Percentiles rank a stretch among this genome's conserved stretches.
Evolutionary conservation across 2,888 invertebrate species (phyloP).

Genomic region (Cabera pusaria): DNA sequence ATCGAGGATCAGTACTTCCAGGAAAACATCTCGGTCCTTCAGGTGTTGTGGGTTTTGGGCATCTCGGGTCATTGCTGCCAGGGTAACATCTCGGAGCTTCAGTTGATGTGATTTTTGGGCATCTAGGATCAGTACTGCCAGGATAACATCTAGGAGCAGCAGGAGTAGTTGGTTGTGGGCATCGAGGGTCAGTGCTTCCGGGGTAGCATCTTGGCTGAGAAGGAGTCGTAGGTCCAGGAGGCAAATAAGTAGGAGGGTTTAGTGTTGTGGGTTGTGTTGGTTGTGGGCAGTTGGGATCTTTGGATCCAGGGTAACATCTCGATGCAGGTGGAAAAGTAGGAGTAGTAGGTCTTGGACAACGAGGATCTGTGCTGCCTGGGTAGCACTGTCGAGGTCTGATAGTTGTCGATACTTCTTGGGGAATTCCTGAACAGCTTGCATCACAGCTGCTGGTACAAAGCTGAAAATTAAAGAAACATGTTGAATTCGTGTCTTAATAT

Average conservation of each 20-base stretch:
- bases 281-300: conserved; percentile 30
- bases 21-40: conserved; percentile 44
- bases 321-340: conserved; percentile 36
- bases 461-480: conserved; percentile 45
- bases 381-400: conserved; percentile 39
- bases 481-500: too few species aligned
- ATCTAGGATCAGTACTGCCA: conserved; percentile 40
- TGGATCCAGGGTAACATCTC: conserved; percentile 31
- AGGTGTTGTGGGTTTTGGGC: conserved; percentile 42
- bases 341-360: conserved; percentile 41
- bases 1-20: conserved; percentile 45
- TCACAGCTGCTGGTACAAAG: conserved; percentile 70
- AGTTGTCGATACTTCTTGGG: conserved; percentile 57
- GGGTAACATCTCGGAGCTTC: conserved; percentile 44
- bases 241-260: conserved; percentile 38
- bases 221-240: conserved; percentile 44
- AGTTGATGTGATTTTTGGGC: conserved; percentile 40
- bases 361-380: conserved; percentile 39
- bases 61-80: conserved; percentile 43
- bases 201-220: conserved; percentile 47
- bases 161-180: conserved; percentile 35
- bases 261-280: conserved; percentile 39
- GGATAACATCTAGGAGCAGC: conserved; percentile 22
- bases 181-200: conserved; percentile 47
- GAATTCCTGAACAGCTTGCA: conserved; percentile 55